These are phyloP conservation scores for Amblyjoppa proteus DNA, from an alignment of 2,888 invertebrate genomes.

Conservation along the genomic window DNA sequence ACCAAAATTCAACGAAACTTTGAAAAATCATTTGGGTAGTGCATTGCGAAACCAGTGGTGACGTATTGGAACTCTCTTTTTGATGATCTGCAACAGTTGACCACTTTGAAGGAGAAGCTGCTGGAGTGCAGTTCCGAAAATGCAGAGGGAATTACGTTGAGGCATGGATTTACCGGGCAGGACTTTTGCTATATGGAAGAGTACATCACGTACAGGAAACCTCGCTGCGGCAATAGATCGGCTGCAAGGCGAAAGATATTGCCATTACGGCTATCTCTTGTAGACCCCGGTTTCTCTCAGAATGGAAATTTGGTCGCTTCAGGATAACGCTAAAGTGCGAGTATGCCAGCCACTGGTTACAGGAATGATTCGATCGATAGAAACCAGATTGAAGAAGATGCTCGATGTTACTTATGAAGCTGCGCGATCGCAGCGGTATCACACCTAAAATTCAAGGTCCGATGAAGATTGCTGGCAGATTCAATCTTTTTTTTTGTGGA, in stretches of 20 bases:
- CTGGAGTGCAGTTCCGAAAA: background rate
- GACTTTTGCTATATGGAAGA: conserved; percentile 8
- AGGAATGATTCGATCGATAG: background rate
- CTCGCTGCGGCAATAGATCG: conserved; percentile 11
- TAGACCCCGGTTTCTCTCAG: conserved; percentile 1
- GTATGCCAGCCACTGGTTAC: background rate
- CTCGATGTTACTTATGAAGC: background rate
- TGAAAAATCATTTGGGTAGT: conserved; percentile 1
- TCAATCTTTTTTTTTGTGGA: conserved; percentile 18
- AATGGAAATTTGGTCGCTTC: background rate
- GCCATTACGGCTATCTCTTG: conserved; percentile 16
- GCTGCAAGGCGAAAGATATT: conserved; percentile 14
- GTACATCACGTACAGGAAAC: background rate
- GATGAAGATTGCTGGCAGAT: conserved; percentile 15
- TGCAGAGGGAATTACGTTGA: background rate
- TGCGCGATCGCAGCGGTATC: background rate
- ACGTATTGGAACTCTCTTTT: conserved; percentile 10
- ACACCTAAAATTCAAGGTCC: background rate
- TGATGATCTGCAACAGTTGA: background rate
- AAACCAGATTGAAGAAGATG: background rate
- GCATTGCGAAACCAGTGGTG: background rate
- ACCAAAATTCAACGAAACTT: conserved; percentile 3
- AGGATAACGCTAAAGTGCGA: background rate
- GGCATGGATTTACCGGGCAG: background rate
- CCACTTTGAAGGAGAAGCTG: background rate